Conservation (phyloP, 2,888 invertebrate genomes). For the Sympetrum striolatum region DNA sequence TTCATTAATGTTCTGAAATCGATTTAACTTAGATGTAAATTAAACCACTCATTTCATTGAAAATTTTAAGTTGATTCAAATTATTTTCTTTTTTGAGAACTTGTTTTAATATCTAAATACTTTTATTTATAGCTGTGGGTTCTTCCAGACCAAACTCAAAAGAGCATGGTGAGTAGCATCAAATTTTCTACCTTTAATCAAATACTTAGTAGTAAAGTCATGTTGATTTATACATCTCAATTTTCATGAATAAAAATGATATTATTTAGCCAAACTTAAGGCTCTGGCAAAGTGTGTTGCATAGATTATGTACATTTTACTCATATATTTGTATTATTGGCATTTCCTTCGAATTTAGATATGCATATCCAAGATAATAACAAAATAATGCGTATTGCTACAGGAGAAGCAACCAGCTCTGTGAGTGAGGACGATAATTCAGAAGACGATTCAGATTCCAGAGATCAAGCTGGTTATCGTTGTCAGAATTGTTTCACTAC, state of each 20-base stretch:
- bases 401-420: conserved; percentile 67
- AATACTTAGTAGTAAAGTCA: background rate
- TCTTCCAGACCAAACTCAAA: conserved; percentile 55
- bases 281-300: too few relatives aligned
- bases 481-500: conserved; percentile 80
- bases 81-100: background rate
- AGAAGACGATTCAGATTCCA: conserved; percentile 93
- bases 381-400: background rate
- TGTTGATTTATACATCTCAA: too few relatives aligned
- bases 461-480: conserved; percentile 74
- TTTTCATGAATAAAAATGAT: too few relatives aligned
- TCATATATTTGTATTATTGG: too few relatives aligned
- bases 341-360: too few relatives aligned
- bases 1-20: too few relatives aligned
- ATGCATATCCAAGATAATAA: too few relatives aligned
- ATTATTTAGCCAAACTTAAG: too few relatives aligned
- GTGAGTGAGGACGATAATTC: conserved; percentile 79
- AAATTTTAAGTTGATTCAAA: too few relatives aligned
- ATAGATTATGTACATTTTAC: too few relatives aligned
- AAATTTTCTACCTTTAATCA: background rate
- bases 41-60: too few relatives aligned
- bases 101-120: conserved; percentile 15
- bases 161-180: conserved; percentile 53
- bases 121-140: conserved; percentile 50
- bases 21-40: too few relatives aligned